A percentile compares a stretch with the other conserved stretches of the same genome.
Evolutionary conservation across 2,888 invertebrate species (phyloP).

Genomic region (Lasius fuliginosus): DNA sequence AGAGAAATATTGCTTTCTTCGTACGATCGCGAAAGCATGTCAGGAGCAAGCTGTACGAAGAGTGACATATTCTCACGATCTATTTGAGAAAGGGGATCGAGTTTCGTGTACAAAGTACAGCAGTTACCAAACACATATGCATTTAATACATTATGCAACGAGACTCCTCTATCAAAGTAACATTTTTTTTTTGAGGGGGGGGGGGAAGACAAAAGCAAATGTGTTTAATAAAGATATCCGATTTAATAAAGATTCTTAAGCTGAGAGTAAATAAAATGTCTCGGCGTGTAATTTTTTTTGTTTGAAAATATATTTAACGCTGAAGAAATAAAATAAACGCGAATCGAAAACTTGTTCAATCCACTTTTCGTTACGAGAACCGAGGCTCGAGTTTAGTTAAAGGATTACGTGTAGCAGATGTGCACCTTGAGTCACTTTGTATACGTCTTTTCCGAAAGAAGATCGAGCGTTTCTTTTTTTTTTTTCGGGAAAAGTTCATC

Average conservation of each 20-base stretch:
- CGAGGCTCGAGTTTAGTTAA: not conserved
- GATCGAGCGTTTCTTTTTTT: not conserved
- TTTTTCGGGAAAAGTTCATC: not conserved
- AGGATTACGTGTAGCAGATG: not conserved
- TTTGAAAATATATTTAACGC: not conserved
- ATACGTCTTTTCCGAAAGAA: not conserved
- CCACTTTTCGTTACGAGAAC: not conserved
- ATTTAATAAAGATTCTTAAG: too few relatives aligned
- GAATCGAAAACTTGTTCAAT: not conserved
- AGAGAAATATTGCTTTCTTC: constrained; percentile 22
- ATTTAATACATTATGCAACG: not conserved
- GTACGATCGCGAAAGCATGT: constrained; percentile 6
- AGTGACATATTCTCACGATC: not conserved
- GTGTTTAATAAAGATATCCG: not conserved
- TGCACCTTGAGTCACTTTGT: constrained; percentile 10
- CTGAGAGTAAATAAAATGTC: not conserved
- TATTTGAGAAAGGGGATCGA: not conserved
- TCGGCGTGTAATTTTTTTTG: too few relatives aligned
- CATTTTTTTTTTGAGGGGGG: not conserved
- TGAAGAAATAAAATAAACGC: too few relatives aligned
- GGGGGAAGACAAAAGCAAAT: not conserved
- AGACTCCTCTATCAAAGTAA: constrained; percentile 6
- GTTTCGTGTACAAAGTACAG: not conserved
- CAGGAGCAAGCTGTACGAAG: not conserved
- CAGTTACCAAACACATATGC: not conserved